Base-by-base conservation (phyloP, 2,113 vertebrate genomes). In the Amphiprion percula region DNA sequence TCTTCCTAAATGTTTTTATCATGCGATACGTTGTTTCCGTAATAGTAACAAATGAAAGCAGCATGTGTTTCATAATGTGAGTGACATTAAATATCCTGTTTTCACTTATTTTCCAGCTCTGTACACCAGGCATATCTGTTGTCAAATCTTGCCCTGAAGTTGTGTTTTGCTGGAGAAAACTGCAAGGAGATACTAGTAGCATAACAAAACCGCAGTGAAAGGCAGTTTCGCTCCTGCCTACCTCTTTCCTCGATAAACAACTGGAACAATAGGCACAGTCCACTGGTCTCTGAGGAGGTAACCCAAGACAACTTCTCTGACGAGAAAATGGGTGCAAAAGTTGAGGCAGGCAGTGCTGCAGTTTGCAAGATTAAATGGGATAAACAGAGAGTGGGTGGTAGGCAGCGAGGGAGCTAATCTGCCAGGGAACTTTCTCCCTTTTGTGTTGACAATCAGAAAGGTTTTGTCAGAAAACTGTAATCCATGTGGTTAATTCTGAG, bases 201-300 rank as follows among this genome's bases (percentile, higher is more conserved):
- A 68, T 44, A 84, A 85, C 80, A 90, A 87, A 87, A 87, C 83
- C 55, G 23, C 23, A 3, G 55, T 88, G 92, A 90, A 75, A 85
- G 89, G 84, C 82, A 92, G 92, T 94, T 94, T 94, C 90, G 86
- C 79, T 91, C 88, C 85, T 74, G 82, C 90, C 90, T 84, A 74
- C 83, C 77, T 83, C 82, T 91, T 80, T 76, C 58, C 69, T 83
- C 64, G 61, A 80, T 77, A 77, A 88, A 89, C 89, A 88, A 46
- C 19, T 46, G 3, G 37, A 84, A 92, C 91, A 92, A 90, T 66
- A 60, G 83, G 33, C 23, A 24, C 58, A 56, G 77, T 62, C 74
- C 77, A 15, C 53, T 46, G 54, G 80, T 90, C 87, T 87, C 86
- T 19, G 58, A 60, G 85, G 83, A 79, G 75, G 91, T 74, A 91